Base-by-base conservation (phyloP, 2,113 vertebrate species). In the Dascyllus trimaculatus region DNA sequence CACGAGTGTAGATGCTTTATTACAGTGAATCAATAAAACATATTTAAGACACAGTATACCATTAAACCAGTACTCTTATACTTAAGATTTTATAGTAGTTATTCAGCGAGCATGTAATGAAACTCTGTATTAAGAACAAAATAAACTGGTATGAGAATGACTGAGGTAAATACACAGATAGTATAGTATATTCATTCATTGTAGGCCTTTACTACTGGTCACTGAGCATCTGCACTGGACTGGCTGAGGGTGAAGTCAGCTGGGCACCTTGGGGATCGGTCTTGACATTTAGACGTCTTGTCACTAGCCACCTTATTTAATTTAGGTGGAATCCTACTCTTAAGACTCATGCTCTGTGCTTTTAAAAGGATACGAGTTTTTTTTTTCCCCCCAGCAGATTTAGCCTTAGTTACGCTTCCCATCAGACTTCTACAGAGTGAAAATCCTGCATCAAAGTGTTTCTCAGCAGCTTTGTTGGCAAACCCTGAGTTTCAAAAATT, bases 391-490 rank as follows among this genome's bases (percentile, higher is more conserved):
- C 21, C 54, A 63, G 13, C 43, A 61, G 54, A 81, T 84, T 76
- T 71, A 59, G 29, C 11, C 35, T 38, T 19, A 59, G 54, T 56
- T 75, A 65, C 43, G 73, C 54, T 52, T 64, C 18, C 45, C 7
- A 7, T 51, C 32, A 61, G 56, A 75, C 11, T 65, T 82, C 74
- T 51, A 71, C 63, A 29, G 59, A 79, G 52, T 57, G 73, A 78
- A 88, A 86, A 81, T 88, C 71, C 83, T 73, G 63, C 81, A 69
- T 83, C 63, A 84, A 89, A 86, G 81, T 82, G 78, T 81, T 85
- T 84, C 76, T 84, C 69, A 62, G 54, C 57, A 66, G 65, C 84
- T 85, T 85, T 80, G 67, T 69, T 85, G 79, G 63, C 59, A 75
- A 83, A 80, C 71, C 24, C 59, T 2, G 60, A 60, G 71, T 80